phyloP scores from a whole-genome alignment of 2,113 vertebrate species.

The Dicrurus megarhynchus region DNA sequence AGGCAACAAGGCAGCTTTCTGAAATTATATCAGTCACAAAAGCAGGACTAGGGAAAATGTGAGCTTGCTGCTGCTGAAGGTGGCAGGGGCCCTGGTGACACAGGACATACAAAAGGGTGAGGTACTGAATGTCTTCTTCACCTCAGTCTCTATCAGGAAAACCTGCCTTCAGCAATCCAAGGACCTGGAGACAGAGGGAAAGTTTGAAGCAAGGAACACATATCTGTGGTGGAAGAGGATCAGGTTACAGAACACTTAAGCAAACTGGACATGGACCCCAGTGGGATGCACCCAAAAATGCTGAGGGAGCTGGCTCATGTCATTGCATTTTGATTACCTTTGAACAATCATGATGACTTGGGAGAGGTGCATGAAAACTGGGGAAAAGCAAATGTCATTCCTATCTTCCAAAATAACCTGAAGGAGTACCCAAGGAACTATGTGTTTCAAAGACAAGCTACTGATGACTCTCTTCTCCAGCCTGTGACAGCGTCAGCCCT shows the following conservation, averaged over 20 bases:
- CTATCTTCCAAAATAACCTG: not conserved
- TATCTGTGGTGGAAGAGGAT: not conserved
- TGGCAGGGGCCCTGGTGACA: not conserved
- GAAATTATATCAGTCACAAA: not conserved
- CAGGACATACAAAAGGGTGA: not conserved
- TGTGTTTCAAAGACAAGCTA: not conserved
- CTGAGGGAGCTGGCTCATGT: not conserved
- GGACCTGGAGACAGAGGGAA: not conserved
- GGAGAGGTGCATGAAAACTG: not conserved
- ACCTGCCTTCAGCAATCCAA: not conserved
- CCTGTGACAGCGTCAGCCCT: not conserved
- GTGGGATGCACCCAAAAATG: not conserved
- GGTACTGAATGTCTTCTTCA: not conserved
- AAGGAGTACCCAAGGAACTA: not conserved
- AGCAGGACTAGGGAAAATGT: not conserved
- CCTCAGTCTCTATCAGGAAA: not conserved
- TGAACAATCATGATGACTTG: not conserved
- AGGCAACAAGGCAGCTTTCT: not conserved
- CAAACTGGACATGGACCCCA: not conserved
- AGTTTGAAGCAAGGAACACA: not conserved
- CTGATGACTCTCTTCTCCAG: not conserved
- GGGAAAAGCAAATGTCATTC: not conserved
- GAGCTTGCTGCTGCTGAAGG: not conserved
- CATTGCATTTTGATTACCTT: not conserved
- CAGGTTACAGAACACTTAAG: not conserved